Evolutionary conservation across 1,140 invertebrate genomes (phyloP).

Genomic region (Trichogramma pretiosum): DNA sequence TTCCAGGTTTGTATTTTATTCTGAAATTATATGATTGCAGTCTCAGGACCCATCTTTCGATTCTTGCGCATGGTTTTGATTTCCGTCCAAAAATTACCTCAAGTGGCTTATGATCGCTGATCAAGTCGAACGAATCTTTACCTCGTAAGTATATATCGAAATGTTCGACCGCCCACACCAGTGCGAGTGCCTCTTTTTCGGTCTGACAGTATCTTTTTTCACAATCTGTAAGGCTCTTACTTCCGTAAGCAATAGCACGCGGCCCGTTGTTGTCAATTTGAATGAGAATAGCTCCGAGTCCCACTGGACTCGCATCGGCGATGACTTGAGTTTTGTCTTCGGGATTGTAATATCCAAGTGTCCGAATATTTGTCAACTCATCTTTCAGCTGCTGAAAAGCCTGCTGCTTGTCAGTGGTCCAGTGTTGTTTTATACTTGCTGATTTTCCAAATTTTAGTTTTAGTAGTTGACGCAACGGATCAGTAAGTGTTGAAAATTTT

Average conservation of each 20-base stretch:
- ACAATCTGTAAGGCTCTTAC: conserved; percentile 15
- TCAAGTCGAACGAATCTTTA: conserved; percentile 28
- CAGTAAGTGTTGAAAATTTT: conserved; percentile 27
- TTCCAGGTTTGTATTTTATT: conserved; percentile 30
- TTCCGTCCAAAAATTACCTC: conserved; percentile 21
- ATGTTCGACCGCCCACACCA: conserved; percentile 28
- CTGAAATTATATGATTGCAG: conserved; percentile 30
- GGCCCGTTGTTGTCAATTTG: conserved; percentile 13
- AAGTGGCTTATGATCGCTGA: conserved; percentile 34
- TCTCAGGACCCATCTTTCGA: conserved; percentile 33
- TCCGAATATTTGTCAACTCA: conserved; percentile 4
- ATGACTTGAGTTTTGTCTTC: conserved; percentile 20
- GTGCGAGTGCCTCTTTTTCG: conserved; percentile 28
- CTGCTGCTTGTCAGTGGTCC: not conserved
- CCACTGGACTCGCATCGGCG: conserved; percentile 27
- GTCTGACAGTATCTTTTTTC: conserved; percentile 24
- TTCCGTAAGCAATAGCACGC: conserved; percentile 17
- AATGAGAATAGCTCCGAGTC: conserved; percentile 23
- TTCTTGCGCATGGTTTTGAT: conserved; percentile 28
- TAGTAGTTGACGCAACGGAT: conserved; percentile 22
- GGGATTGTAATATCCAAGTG: conserved; percentile 15
- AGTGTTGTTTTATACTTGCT: conserved; percentile 6
- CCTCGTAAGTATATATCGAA: conserved; percentile 34
- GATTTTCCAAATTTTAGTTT: conserved; percentile 11
- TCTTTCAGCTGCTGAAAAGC: conserved; percentile 17